phyloP scores from a whole-genome alignment of 1,140 invertebrate genomes.

The Ylistrum balloti region DNA sequence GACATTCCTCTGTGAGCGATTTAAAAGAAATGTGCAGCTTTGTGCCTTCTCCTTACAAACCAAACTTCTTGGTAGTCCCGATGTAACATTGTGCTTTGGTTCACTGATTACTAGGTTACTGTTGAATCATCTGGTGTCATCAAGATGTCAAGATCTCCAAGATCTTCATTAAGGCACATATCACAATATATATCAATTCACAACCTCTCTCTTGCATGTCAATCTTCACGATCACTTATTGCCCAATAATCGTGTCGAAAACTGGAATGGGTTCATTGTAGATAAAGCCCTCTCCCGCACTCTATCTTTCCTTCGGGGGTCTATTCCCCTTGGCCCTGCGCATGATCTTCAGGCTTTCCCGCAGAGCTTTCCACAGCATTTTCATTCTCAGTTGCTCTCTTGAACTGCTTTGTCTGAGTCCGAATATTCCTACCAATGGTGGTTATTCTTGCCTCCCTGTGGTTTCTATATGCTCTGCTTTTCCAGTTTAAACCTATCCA shows the following conservation, averaged over 20 bases:
- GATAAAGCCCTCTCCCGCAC: background rate
- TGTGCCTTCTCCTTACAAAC: too few species aligned
- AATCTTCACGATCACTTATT: background rate
- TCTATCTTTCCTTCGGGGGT: constrained; percentile 48
- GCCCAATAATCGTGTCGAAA: background rate
- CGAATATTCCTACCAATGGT: constrained; percentile 36
- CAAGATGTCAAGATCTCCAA: background rate
- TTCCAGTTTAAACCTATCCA: constrained; percentile 53
- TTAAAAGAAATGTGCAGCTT: too few species aligned
- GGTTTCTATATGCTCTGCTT: constrained; percentile 25
- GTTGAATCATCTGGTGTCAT: too few species aligned
- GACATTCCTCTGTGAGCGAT: too few species aligned
- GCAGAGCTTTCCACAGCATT: constrained; percentile 41
- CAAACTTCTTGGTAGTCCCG: too few species aligned
- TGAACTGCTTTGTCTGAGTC: background rate
- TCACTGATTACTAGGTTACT: background rate
- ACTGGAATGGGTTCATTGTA: constrained; percentile 44
- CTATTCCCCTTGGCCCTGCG: constrained; percentile 46
- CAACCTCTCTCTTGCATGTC: background rate
- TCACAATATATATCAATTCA: constrained; percentile 41
- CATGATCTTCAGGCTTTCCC: background rate
- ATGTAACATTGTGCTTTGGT: background rate
- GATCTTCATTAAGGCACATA: background rate
- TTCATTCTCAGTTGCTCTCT: constrained; percentile 13
- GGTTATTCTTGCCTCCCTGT: background rate